Evolutionary conservation across 2,797 vertebrate genomes (phyloP), one percentile per base, ranked within the genome.

Genomic region (Poecilia gillii): DNA sequence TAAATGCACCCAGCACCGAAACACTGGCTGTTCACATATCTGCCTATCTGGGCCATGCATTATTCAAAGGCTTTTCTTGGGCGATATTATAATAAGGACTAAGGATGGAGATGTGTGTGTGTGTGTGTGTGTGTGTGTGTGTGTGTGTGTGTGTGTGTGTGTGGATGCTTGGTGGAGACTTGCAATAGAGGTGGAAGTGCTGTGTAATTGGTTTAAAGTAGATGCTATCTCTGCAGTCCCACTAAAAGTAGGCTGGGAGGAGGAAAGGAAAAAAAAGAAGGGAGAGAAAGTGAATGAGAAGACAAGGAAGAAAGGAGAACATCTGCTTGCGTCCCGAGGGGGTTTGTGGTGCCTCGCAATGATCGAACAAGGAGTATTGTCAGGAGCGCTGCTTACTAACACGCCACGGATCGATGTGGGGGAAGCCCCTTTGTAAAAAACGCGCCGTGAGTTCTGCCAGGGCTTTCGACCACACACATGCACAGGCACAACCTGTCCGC

Each of bases 171-270:
- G 81, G 86, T 83, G 73, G 85, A 91, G 88, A 91, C 90, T 89
- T 84, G 79, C 84, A 85, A 86, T 88, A 89, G 89, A 89, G 90
- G 94, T 92, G 90, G 93, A 94, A 91, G 90, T 94, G 94, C 92
- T 92, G 93, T 92, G 93, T 96, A 96, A 96, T 95, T 96, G 95
- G 95, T 94, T 96, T 96, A 95, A 95, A 95, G 94, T 93, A 95
- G 94, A 95, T 92, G 90, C 89, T 92, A 92, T 93, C 94, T 92
- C 89, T 91, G 91, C 89, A 83, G 88, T 80, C 80, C 85, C 88
- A 90, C 92, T 93, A 94, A 95, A 94, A 93, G 83, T 90, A 89
- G 84, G 87, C 93, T 93, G 89, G 89, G 28, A 47, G 31, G 36
- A 73, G 93, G 91, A 93, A 87, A 89, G 20, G 41, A 41, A 51